Evolutionary conservation across 1,140 invertebrate genomes (phyloP), one percentile per base, ranked within the genome.

Genomic region (Triops longicaudatus): DNA sequence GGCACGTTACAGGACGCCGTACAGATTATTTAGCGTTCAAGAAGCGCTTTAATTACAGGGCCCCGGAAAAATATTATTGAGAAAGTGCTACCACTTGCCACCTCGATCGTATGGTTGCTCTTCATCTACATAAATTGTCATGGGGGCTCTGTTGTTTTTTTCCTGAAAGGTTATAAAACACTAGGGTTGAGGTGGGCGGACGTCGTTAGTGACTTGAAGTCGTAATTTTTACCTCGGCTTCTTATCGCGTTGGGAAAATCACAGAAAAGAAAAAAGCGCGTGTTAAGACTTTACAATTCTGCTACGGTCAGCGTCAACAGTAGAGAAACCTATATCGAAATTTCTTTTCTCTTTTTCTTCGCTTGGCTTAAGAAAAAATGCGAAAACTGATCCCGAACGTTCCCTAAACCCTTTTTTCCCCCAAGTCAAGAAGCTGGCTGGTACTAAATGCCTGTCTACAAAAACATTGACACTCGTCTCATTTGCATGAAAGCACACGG

Each of bases 391-490:
- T 17, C 50, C 50, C 22, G 3, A 7, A 37, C 2, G 17, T 5
- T 17, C 14, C 50, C 22, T 14, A 1, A 63, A 63, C 10, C 14
- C 50, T 14, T 63, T 17, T n/a, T 63, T 63, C 17, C 22, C n/a
- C 50, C 50, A 63, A 63, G 50, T 63, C 22, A 63, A 63, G 50
- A 63, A 63, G 50, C 50, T 63, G 50, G 50, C 50, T 63, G 50
- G 50, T 63, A 63, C n/a, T 63, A 63, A 63, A 63, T 22, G 50
- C 50, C 50, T 63, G 22, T 63, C 50, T 63, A 63, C 50, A 22
- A 63, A 63, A 63, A 63, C 50, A 63, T 63, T 63, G 50, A 63
- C 50, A 63, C 50, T 63, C 50, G 50, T 63, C 50, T 63, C 50
- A 63, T 63, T 63, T 63, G 50, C 50, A 63, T 63, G 50, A 63